phyloP scores from a whole-genome alignment of 2,888 invertebrate species.

The Drosophila basisetae region DNA sequence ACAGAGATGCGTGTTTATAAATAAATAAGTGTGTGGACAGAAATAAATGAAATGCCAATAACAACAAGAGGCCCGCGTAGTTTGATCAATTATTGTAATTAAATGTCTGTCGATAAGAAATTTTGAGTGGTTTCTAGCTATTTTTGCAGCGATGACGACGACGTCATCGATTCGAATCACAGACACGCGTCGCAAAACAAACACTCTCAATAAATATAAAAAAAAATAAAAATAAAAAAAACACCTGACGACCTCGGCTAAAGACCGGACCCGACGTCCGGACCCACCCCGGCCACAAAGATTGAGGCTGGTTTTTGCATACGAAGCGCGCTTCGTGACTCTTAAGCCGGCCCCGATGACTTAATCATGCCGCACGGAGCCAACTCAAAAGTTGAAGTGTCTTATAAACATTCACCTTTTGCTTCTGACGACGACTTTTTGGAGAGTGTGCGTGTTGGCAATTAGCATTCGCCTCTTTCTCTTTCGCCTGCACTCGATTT shows the following conservation, averaged over 20 bases:
- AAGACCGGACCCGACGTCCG: constrained; percentile 49
- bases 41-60: constrained; percentile 29
- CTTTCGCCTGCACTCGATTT: constrained; percentile 28
- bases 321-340: constrained; percentile 8
- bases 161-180: constrained; percentile 70
- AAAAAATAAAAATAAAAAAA: constrained; percentile 11
- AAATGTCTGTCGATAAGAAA: constrained; percentile 47
- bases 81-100: constrained; percentile 69
- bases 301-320: constrained; percentile 60
- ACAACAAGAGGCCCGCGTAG: constrained; percentile 30
- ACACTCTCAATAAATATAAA: constrained; percentile 28
- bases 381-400: constrained; percentile 30
- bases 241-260: constrained; percentile 73
- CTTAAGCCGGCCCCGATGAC: constrained; percentile 59
- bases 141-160: constrained; percentile 43
- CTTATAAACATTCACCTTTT: constrained; percentile 74
- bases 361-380: constrained; percentile 63
- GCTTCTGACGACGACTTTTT: constrained; percentile 73
- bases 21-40: constrained; percentile 15
- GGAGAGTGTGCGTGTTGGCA: constrained; percentile 61
- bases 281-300: constrained; percentile 21
- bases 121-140: constrained; percentile 32
- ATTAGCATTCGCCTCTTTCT: constrained; percentile 66
- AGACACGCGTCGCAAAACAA: constrained; percentile 51
- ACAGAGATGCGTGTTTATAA: constrained; percentile 25